Conservation (phyloP, 2,797 vertebrate species). For the Microctenopoma lineatum region DNA sequence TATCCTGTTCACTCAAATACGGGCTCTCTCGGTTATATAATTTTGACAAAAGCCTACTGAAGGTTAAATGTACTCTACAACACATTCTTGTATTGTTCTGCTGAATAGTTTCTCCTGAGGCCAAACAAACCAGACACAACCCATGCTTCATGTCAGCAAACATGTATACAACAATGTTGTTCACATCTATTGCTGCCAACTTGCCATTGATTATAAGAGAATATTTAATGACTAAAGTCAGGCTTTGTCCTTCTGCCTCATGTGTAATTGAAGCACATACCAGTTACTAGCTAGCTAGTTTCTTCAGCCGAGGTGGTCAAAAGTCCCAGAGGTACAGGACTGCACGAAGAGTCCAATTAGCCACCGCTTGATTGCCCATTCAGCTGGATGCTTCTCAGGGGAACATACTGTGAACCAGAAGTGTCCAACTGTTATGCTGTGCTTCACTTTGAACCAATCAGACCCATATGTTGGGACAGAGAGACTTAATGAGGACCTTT, state of each 20-base stretch:
- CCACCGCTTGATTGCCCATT: constrained; percentile 42
- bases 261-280: constrained; percentile 41
- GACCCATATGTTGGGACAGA: constrained; percentile 36
- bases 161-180: constrained; percentile 2
- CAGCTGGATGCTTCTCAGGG: constrained; percentile 41
- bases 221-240: constrained; percentile 5
- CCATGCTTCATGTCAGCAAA: constrained; percentile 4
- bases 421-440: constrained; percentile 27
- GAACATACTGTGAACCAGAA: constrained; percentile 41
- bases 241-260: constrained; percentile 33
- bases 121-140: constrained; percentile 5
- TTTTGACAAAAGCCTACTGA: constrained; percentile 39
- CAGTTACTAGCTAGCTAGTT: constrained; percentile 25
- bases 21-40: constrained; percentile 1
- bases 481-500: constrained; percentile 64
- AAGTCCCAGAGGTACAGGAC: constrained; percentile 37
- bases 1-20: constrained; percentile 39
- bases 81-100: constrained; percentile 17
- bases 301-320: constrained; percentile 40
- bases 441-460: constrained; percentile 33
- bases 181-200: not conserved
- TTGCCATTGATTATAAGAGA: not conserved
- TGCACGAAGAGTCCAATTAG: constrained; percentile 51
- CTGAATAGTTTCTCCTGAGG: constrained; percentile 18
- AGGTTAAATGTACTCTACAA: constrained; percentile 40